Evolutionary conservation across 2,797 vertebrate genomes (phyloP), one percentile per base, ranked within the genome.

Genomic region (Euphonia xanthogaster): DNA sequence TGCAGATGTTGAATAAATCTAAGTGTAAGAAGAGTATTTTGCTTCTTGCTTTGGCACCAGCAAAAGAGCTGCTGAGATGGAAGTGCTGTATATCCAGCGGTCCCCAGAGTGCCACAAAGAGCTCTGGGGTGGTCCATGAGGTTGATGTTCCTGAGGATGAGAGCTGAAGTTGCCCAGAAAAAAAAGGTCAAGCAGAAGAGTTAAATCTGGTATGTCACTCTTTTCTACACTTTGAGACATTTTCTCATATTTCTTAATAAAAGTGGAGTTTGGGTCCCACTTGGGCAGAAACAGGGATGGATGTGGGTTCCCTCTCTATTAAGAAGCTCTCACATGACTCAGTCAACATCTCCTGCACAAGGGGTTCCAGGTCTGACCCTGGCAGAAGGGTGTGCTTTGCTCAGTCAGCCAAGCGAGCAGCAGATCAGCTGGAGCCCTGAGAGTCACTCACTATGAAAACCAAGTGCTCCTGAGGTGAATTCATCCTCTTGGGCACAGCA

Each of bases 51-150:
- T 50, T 9, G 44, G 2, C 60, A 60, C 30, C 24, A 68, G 25
- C 7, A 18, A 57, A 62, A 1, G 1, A 66, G 24, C 27, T 75
- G 24, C 70, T 78, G 54, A 57, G 18, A 10, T 53, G 55, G 48
- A 74, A 70, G 18, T 0, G 0, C 10, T 39, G 12, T 15, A 22
- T 9, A 9, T 18, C 12, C 67, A 68, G 54, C 35, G 93, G 50
- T 16, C 9, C 23, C 7, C 3, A 1, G 37, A 35, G 7, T 21
- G 30, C 47, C 44, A 51, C 0, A 0, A 33, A 37, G 44, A 45
- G 33, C 1, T 0, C 53, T 62, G 50, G 33, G 7, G 2, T 8
- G 4, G n/a, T 61, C 21, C 28, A 11, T 1, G 23, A 60, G 33
- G 11, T 3, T 76, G 44, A 22, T 60, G 35, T 1, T 76, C 19